Evolutionary conservation across 2,888 invertebrate genomes (phyloP).

Genomic region (Teleogryllus oceanicus): DNA sequence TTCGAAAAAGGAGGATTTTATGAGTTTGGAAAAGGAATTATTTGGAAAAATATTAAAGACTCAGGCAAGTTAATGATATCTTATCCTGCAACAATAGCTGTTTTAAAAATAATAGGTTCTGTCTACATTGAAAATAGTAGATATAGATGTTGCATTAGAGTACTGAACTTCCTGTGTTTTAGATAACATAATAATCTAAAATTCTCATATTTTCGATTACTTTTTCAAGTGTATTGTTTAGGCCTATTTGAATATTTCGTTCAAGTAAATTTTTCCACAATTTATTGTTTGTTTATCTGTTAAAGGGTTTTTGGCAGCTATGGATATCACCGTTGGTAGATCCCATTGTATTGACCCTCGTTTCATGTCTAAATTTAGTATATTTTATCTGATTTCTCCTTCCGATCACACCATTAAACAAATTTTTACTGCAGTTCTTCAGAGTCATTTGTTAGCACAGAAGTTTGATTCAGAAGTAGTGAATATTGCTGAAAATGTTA

Average conservation of each 20-base stretch:
- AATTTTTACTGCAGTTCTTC: not conserved
- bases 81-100: too few species aligned
- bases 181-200: too few species aligned
- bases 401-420: not conserved
- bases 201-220: too few species aligned
- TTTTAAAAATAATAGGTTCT: too few species aligned
- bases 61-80: not conserved
- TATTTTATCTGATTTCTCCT: not conserved
- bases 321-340: not conserved
- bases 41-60: slow-evolving; percentile 19
- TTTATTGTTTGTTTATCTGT: not conserved
- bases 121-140: too few species aligned
- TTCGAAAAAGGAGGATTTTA: slow-evolving; percentile 21
- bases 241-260: too few species aligned
- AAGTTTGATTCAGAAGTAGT: not conserved
- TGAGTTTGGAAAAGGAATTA: not conserved
- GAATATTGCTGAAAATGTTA: not conserved
- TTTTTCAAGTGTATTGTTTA: too few species aligned
- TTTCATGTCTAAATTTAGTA: not conserved
- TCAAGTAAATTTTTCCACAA: too few species aligned
- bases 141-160: too few species aligned
- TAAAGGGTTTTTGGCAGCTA: slow-evolving; percentile 20
- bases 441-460: not conserved
- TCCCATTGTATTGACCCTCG: not conserved
- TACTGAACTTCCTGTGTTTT: too few species aligned